Percentiles rank a stretch among this genome's conserved stretches.
Evolutionary conservation across 92 coral and sea anemone species (phyloP).

Genomic region (Diadumene lineata): DNA sequence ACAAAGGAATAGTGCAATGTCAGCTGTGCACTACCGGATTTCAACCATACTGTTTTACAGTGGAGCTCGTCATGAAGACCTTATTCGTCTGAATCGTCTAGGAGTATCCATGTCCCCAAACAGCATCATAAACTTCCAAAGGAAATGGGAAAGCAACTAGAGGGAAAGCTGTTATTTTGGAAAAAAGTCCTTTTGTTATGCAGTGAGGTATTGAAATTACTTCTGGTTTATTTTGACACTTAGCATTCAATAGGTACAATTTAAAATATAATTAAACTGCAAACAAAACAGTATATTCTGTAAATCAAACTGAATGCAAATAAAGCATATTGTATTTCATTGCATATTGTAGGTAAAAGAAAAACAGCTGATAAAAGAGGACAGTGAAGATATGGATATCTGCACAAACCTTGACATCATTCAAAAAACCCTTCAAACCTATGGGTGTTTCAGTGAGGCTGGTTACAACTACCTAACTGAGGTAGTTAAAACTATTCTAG

Average conservation of each 20-base stretch:
- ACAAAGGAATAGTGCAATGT: constrained; percentile 39
- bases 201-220: too few species aligned
- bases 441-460: constrained; percentile 11
- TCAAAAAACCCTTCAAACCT: constrained; percentile 23
- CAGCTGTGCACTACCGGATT: constrained; percentile 51
- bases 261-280: too few species aligned
- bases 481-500: too few species aligned
- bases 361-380: constrained; percentile 21
- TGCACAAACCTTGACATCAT: constrained; percentile 1
- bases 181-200: constrained; percentile 31
- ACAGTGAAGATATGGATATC: constrained; percentile 25
- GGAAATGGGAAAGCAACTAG: constrained; percentile 45
- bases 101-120: constrained; percentile 70
- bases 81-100: constrained; percentile 49
- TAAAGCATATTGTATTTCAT: too few species aligned
- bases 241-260: too few species aligned
- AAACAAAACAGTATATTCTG: too few species aligned
- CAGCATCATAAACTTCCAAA: constrained; percentile 20
- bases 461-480: background rate
- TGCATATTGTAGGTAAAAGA: constrained; percentile 30
- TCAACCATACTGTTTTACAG: constrained; percentile 61
- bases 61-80: constrained; percentile 48
- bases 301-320: too few species aligned
- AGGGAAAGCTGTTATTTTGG: constrained; percentile 43
- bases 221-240: too few species aligned